Conservation (phyloP, 2,888 invertebrate species). For the Agriopis aurantiaria region DNA sequence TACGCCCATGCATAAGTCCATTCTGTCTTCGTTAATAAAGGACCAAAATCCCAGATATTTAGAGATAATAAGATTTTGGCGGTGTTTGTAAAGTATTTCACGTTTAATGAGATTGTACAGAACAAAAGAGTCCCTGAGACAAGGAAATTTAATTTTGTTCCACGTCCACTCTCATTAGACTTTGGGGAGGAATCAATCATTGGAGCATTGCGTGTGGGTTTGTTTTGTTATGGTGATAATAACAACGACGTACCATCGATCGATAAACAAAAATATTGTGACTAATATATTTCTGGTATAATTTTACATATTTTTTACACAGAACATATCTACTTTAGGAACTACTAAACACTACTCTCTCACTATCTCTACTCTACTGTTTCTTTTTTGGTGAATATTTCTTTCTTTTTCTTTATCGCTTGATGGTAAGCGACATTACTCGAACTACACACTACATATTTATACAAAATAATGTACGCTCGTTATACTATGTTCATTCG, state of each 20-base stretch:
- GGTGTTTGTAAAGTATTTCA: conserved; percentile 70
- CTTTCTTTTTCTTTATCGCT: too few relatives aligned
- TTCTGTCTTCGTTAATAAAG: conserved; percentile 60
- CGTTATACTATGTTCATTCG: too few relatives aligned
- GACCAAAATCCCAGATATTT: conserved; percentile 60
- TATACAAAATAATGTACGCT: too few relatives aligned
- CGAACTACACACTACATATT: too few relatives aligned
- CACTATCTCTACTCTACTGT: too few relatives aligned
- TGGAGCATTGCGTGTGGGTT: conserved; percentile 34
- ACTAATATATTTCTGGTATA: too few relatives aligned
- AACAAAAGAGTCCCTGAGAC: conserved; percentile 70
- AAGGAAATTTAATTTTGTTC: conserved; percentile 68
- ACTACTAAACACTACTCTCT: too few relatives aligned
- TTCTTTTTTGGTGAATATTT: too few relatives aligned
- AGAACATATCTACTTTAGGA: too few relatives aligned
- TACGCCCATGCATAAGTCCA: conserved; percentile 47
- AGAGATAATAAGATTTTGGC: conserved; percentile 67
- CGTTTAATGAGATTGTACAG: conserved; percentile 73
- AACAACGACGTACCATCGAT: not conserved
- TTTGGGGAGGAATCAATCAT: conserved; percentile 64
- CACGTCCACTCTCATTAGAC: conserved; percentile 66
- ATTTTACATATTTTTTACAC: not conserved
- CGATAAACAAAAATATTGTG: conserved; percentile 2
- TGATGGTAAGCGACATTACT: too few relatives aligned
- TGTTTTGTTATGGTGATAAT: conserved; percentile 50